phyloP scores from a whole-genome alignment of 2,797 vertebrate genomes.

The Anabas testudineus region DNA sequence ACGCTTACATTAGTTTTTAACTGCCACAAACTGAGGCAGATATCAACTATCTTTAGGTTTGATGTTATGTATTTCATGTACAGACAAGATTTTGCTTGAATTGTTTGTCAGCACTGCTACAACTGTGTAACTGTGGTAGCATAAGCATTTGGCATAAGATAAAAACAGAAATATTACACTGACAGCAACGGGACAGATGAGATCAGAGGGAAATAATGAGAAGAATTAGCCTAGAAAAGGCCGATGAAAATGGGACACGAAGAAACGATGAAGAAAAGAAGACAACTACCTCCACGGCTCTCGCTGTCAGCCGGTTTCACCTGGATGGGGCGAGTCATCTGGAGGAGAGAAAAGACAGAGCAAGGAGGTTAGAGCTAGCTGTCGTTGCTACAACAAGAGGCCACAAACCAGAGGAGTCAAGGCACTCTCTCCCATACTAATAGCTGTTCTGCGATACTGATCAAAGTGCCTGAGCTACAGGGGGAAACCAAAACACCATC shows the following conservation, averaged over 20 bases:
- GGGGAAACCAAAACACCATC: conserved; percentile 39
- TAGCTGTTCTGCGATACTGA: conserved; percentile 50
- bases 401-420: conserved; percentile 61
- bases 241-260: conserved; percentile 57
- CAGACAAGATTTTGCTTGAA: background rate
- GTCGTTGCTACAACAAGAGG: conserved; percentile 44
- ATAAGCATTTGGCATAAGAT: conserved; percentile 10
- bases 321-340: conserved; percentile 99
- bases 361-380: conserved; percentile 70
- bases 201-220: conserved; percentile 55
- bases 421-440: conserved; percentile 51
- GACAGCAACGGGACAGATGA: conserved; percentile 45
- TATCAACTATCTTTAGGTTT: conserved; percentile 22
- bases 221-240: conserved; percentile 50
- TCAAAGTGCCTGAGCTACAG: conserved; percentile 48
- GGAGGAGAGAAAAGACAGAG: conserved; percentile 73
- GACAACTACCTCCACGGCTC: conserved; percentile 98
- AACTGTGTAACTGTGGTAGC: conserved; percentile 2
- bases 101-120: background rate
- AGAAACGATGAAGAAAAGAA: conserved; percentile 85
- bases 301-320: conserved; percentile 99
- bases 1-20: background rate
- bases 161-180: conserved; percentile 20
- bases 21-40: background rate
- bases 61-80: conserved; percentile 13